Percentiles rank a stretch among this genome's conserved stretches.
Evolutionary conservation across 2,888 invertebrate species (phyloP).

Genomic region (Camptogramma bilineatum): DNA sequence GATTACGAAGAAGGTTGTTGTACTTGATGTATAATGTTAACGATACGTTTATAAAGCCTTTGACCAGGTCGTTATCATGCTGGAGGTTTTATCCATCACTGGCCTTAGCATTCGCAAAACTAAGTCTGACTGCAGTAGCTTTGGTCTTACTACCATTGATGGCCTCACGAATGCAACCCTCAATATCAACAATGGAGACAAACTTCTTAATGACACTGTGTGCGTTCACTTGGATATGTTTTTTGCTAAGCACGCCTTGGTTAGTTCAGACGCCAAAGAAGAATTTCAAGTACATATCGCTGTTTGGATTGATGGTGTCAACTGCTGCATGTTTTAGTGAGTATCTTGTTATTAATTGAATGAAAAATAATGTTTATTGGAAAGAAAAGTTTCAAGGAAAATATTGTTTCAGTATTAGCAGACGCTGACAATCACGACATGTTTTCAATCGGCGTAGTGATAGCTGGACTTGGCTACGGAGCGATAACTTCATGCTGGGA

Average conservation of each 20-base stretch:
- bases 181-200: conserved; percentile 68
- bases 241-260: conserved; percentile 77
- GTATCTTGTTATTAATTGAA: conserved; percentile 41
- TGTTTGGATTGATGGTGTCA: conserved; percentile 67
- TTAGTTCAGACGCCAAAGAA: conserved; percentile 73
- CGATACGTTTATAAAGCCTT: conserved; percentile 77
- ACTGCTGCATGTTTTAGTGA: conserved; percentile 72
- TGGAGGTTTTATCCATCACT: conserved; percentile 80
- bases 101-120: conserved; percentile 67
- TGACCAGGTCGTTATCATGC: conserved; percentile 74
- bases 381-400: conserved; percentile 3
- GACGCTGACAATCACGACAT: conserved; percentile 72
- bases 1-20: conserved; percentile 65
- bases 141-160: conserved; percentile 70
- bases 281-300: conserved; percentile 74
- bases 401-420: conserved; percentile 67
- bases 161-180: conserved; percentile 68
- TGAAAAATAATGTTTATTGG: neutral
- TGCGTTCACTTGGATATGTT: conserved; percentile 80
- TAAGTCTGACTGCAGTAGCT: conserved; percentile 68
- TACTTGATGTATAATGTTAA: conserved; percentile 72
- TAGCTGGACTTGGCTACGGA: conserved; percentile 82
- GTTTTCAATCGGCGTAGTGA: conserved; percentile 79
- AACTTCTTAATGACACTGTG: conserved; percentile 76
- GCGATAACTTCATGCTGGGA: conserved; percentile 79